Evolutionary conservation across 1,140 invertebrate species (phyloP), one percentile per base, ranked within the genome.

Genomic region (Zaprionus africanus): DNA sequence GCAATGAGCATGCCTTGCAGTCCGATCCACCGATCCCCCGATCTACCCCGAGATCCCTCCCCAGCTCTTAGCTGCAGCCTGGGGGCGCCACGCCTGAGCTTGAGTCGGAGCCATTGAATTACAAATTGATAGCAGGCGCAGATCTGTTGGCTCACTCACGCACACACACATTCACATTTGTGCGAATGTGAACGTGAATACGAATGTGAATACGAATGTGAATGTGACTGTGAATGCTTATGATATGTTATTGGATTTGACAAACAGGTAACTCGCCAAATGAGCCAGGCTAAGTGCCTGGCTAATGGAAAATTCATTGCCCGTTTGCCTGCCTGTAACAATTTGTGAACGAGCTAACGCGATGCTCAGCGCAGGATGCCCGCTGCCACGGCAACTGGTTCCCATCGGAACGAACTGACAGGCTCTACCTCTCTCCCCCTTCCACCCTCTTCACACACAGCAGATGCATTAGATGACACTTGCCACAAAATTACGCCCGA

Each of bases 61-160:
- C 15, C 13, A 31, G 7, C 9, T 34, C 38, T 5, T 5, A 31
- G 7, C 9, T 34, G 7, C 9, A 34, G 31, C 31, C 9, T 34
- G 3, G 9, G 28, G 31, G 31, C 9, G 9, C 31, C 31, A 34
- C 31, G 46, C 46, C 46, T 49, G 46, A 49, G 46, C 46, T 22
- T 22, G 62, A 65, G 69, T 17, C 22, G 24, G 31, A 69, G 11
- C 60, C 53, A 76, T 71, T 76, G 60, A 76, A 71, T 76, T 63
- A 70, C 66, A 69, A 69, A 75, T 69, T 69, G 53, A 58, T 28
- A 36, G n/a, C 31, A 15, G 31, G 31, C 53, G 56, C 28, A 57
- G 26, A 49, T 64, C 12, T 34, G 19, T 58, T 6, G 34, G n/a
- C 56, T 56, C 43, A 51, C 46, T 12, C 46, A 49, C 9, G 17